A percentile compares a stretch with the other conserved stretches of the same genome.
Conservation (phyloP, 2,113 vertebrate species). For the Isurus oxyrinchus region DNA sequence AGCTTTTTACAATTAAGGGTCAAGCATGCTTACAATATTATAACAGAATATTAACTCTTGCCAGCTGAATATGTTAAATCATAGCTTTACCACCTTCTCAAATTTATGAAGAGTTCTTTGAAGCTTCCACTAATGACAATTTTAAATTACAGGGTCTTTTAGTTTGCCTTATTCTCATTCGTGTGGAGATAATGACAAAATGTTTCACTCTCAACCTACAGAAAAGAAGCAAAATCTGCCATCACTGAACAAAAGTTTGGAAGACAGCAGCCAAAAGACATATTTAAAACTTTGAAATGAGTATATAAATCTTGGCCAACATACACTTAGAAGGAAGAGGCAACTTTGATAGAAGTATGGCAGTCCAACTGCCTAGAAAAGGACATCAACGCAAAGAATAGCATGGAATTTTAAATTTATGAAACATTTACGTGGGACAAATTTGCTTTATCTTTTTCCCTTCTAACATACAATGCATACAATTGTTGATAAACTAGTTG, state of each 20-base stretch:
- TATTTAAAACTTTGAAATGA: not conserved
- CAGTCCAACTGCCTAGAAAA: not conserved
- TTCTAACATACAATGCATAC: not conserved
- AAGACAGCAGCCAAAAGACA: not conserved
- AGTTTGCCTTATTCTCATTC: not conserved
- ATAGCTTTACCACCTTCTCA: not conserved
- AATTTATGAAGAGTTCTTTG: not conserved
- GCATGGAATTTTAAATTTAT: not conserved
- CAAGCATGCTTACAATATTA: not conserved
- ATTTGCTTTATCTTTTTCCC: not conserved
- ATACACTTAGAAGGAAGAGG: not conserved
- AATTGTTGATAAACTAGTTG: not conserved
- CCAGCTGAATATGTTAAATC: not conserved
- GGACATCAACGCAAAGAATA: not conserved
- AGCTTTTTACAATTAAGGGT: not conserved
- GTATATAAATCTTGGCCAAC: not conserved
- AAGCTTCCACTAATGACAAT: not conserved
- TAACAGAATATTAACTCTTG: not conserved
- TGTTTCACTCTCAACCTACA: not conserved
- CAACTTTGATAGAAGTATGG: not conserved
- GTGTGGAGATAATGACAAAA: not conserved
- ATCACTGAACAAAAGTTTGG: not conserved
- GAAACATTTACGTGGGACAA: not conserved
- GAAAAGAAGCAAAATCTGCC: not conserved
- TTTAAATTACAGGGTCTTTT: not conserved